These are phyloP conservation scores for Pachypsylla venusta DNA, from an alignment of 1,140 invertebrate genomes.

Conservation along the genomic window DNA sequence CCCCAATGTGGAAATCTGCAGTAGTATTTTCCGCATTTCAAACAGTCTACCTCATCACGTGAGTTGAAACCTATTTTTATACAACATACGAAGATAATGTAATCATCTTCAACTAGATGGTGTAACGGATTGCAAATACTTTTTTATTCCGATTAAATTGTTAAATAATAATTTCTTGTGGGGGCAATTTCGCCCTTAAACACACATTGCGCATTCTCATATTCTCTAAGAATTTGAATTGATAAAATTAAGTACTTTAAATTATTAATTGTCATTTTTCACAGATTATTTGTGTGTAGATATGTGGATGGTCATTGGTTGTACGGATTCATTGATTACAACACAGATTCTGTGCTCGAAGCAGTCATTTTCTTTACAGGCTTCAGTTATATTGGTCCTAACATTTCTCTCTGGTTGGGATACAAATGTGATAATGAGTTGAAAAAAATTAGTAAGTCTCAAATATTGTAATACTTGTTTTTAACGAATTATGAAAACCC, in stretches of 20 bases:
- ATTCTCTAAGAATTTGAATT: no score
- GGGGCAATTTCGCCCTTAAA: no score
- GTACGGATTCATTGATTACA: constrained; percentile 15
- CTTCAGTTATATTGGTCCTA: constrained; percentile 3
- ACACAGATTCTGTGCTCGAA: background rate
- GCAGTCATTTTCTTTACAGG: background rate
- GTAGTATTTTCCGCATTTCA: constrained; percentile 43
- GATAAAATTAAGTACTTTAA: background rate
- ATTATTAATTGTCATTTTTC: background rate
- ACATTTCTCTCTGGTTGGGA: constrained; percentile 7
- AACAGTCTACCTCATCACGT: constrained; percentile 52
- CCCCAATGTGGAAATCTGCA: constrained; percentile 41
- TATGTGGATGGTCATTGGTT: constrained; percentile 13
- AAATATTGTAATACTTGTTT: background rate
- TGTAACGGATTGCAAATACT: no score
- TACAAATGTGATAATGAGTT: constrained; percentile 9
- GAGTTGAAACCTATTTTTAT: no score
- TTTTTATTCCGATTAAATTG: no score
- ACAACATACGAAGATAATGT: no score
- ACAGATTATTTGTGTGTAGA: constrained; percentile 13
- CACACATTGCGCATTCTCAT: no score
- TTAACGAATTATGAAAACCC: constrained; percentile 2
- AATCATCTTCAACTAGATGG: no score
- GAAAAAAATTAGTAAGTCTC: background rate
- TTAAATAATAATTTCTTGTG: no score